phyloP scores from a whole-genome alignment of 2,113 vertebrate species.

The Chroicocephalus ridibundus region DNA sequence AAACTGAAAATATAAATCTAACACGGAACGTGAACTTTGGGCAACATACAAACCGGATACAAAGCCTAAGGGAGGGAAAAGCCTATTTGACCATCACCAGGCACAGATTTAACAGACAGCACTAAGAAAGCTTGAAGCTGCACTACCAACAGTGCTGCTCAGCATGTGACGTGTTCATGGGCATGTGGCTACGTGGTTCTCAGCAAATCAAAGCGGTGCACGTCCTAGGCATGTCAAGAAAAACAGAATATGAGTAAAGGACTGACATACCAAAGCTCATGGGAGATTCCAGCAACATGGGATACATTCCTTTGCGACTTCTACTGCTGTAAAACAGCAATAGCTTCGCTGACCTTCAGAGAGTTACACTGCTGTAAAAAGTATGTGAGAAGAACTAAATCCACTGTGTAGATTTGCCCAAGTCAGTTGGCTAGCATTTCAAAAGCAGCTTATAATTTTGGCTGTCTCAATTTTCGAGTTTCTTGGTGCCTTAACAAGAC shows the following conservation, averaged over 20 bases:
- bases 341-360: neutral
- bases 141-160: neutral
- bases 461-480: neutral
- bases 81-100: neutral
- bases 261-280: neutral
- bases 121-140: neutral
- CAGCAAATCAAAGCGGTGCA: neutral
- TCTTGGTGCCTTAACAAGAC: neutral
- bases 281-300: neutral
- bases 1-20: neutral
- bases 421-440: neutral
- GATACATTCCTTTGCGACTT: neutral
- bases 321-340: neutral
- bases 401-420: neutral
- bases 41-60: neutral
- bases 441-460: conserved; percentile 57
- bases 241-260: neutral
- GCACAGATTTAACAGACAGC: neutral
- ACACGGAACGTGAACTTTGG: neutral
- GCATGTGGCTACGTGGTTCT: neutral
- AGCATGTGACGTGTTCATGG: neutral
- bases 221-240: neutral
- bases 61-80: neutral
- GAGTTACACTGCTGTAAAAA: neutral
- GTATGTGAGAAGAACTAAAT: neutral